Percentiles rank a stretch among this genome's conserved stretches.
Evolutionary conservation across 2,888 invertebrate species (phyloP).

Genomic region (Sminthurinus aureus): DNA sequence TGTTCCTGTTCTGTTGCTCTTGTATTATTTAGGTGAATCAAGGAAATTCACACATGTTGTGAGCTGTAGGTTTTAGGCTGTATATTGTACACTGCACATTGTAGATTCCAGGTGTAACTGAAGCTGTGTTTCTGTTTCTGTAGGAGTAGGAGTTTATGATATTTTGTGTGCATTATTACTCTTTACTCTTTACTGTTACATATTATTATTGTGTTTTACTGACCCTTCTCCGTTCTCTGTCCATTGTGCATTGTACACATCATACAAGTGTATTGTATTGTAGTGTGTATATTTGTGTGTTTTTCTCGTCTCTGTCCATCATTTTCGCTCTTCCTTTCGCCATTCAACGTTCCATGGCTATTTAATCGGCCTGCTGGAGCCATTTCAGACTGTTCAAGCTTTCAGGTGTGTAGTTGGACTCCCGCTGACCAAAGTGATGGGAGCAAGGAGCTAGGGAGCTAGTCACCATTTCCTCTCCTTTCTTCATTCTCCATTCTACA

Average conservation of each 20-base stretch:
- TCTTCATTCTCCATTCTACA: not conserved
- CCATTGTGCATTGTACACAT: too few species aligned
- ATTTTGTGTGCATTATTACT: too few species aligned
- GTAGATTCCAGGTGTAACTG: too few species aligned
- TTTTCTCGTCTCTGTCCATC: not conserved
- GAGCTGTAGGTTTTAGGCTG: not conserved
- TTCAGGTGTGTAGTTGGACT: conserved; percentile 16
- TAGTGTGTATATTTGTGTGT: conserved; percentile 10
- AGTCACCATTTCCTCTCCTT: conserved; percentile 11
- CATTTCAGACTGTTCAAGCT: not conserved
- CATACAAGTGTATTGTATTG: not conserved
- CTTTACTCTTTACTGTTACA: too few species aligned
- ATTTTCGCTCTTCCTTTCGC: not conserved
- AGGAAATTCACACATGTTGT: not conserved
- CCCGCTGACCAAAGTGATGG: conserved; percentile 13
- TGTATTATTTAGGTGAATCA: not conserved
- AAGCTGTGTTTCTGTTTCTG: too few species aligned
- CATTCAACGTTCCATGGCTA: not conserved
- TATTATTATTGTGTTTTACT: too few species aligned
- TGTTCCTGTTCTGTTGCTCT: not conserved
- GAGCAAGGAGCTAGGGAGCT: conserved; percentile 15
- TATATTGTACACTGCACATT: too few species aligned
- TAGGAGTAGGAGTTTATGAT: too few species aligned
- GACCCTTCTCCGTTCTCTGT: too few species aligned
- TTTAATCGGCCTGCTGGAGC: conserved; percentile 5